Evolutionary conservation across 2,888 invertebrate genomes (phyloP), one percentile per base, ranked within the genome.

Genomic region (Amphipyra berbera): DNA sequence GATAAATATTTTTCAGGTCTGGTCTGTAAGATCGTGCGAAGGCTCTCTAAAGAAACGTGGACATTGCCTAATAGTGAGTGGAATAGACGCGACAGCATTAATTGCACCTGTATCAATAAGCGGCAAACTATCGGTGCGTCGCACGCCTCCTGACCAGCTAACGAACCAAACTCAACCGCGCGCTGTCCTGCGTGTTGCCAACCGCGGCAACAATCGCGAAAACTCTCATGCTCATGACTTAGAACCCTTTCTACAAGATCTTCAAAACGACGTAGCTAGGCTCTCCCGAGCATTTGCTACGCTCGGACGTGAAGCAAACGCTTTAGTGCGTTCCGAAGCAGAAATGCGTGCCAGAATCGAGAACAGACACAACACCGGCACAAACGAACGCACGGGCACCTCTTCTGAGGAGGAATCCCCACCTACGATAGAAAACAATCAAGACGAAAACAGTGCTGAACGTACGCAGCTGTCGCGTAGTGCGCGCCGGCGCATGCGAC

Each of bases 11-110:
- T 41, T 75, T 15, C 80, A 95, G 94, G 94, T 93, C 12, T 93
- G 91, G 91, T 93, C 94, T 1, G 94, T 94, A 37, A 84, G 92
- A 76, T 89, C 93, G 6, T 95, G 94, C 73, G 94, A 94, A 77
- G 94, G 94, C 0, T 85, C 90, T n/a, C 82, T 95, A 14, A 93
- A 90, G 76, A 92, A 90, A 78, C 90, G 93, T 37, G 90, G 90
- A 0, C 92, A 90, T 72, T 91, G 92, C 62, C 76, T 95, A 57
- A 53, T 82, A n/a, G 88, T 93, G 56, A 83, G 64, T 13, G 93
- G 91, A 0, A 38, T 70, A 15, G 90, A 94, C 64, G 93, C 91
- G 12, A 85, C 82, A 37, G 93, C 92, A 0, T 74, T 95, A 50
- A 80, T 86, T 6, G 81, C 90, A 15, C 87, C 89, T 0, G 76